These are phyloP conservation scores for Parapristionchus giblindavisi DNA, from an alignment of 2,888 invertebrate species.

Conservation along the genomic window DNA sequence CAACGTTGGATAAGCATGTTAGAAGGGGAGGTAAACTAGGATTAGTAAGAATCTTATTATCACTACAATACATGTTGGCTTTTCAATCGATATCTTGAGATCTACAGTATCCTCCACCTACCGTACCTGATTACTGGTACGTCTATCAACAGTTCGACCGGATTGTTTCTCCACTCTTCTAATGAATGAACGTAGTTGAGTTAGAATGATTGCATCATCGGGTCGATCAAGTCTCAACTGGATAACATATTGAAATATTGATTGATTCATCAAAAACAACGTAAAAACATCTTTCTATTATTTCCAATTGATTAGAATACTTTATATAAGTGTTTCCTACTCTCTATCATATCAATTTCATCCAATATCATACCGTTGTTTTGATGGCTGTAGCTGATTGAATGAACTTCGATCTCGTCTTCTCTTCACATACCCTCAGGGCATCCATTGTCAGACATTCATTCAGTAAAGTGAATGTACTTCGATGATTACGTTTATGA, in stretches of 20 bases:
- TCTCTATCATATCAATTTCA: too few relatives aligned
- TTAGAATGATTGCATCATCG: constrained; percentile 20
- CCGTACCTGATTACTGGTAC: constrained; percentile 12
- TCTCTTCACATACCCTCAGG: neutral
- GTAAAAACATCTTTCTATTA: too few relatives aligned
- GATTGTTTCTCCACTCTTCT: constrained; percentile 18
- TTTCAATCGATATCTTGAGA: too few relatives aligned
- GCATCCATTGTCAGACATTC: neutral
- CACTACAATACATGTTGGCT: too few relatives aligned
- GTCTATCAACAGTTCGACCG: constrained; percentile 7
- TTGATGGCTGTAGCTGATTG: neutral
- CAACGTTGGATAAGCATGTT: too few relatives aligned
- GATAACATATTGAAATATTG: neutral
- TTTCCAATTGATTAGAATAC: too few relatives aligned
- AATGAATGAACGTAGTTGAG: neutral
- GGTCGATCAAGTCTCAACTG: constrained; percentile 16
- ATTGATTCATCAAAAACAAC: too few relatives aligned
- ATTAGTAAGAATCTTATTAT: too few relatives aligned
- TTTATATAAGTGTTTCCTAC: too few relatives aligned
- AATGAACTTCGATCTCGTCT: neutral
- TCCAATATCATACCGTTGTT: neutral
- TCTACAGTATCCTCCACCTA: neutral
- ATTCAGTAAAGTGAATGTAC: neutral
- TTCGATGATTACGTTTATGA: constrained; percentile 5
- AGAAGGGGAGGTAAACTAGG: too few relatives aligned